Base-by-base conservation (phyloP, 1,140 invertebrate genomes). In the Nasonia vitripennis region DNA sequence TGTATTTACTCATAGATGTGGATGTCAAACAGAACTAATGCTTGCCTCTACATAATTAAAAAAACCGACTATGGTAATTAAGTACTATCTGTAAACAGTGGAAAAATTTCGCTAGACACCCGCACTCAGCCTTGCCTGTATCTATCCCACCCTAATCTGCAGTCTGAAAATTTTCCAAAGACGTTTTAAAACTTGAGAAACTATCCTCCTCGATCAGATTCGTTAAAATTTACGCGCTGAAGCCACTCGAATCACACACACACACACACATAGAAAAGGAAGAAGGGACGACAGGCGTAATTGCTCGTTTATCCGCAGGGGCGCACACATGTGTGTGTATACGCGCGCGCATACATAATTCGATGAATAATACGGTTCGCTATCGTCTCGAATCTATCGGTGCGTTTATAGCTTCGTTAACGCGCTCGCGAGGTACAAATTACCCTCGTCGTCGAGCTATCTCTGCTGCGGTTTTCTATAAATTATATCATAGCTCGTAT, bases 321-420 rank as follows among this genome's bases (percentile, higher is more conserved):
- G 14, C 10, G 41, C 9, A 6, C 9, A 68, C 27, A 74, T n/a
- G 11, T 37, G 45, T n/a, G 2, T 34, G 73, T 77, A 11, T 79
- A 27, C 27, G 45, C 7, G 55, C 55, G 55, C 55, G 55, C 55
- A 62, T 62, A 62, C 67, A 71, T 81, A 81, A 81, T 81, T 41
- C 45, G 48, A 73, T 55, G 45, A 73, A 81, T 81, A 55, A 73
- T 73, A 73, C 10, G 71, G 27, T 31, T 48, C 23, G 41, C 68
- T 81, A 81, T 81, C 41, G n/a, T 55, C 7, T 81, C 17, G 70
- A 68, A 81, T 81, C 78, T 81, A 71, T 34, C 12, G 20, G 48
- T n/a, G 41, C 45, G 68, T 81, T 48, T 81, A 81, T 81, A 73
- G 70, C 70, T 48, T 71, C 12, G 45, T 81, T 73, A 81, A 74